These are phyloP conservation scores for Orthonyx spaldingii DNA, from an alignment of 2,113 vertebrate genomes.

Conservation along the genomic window DNA sequence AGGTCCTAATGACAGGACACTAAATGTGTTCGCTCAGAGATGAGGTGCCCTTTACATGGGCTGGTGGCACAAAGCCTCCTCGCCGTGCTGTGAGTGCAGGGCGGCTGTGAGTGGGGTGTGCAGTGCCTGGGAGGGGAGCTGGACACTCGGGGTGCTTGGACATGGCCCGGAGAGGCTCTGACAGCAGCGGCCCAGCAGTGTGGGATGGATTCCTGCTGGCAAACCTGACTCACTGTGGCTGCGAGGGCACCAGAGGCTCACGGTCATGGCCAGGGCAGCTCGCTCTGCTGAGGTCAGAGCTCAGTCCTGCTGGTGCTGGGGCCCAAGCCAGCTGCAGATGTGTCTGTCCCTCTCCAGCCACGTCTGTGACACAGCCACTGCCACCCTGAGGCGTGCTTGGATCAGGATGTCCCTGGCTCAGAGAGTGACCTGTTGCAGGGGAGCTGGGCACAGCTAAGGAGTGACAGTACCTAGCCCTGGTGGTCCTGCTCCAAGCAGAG, in stretches of 20 bases:
- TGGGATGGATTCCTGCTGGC: not conserved
- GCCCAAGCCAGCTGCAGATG: not conserved
- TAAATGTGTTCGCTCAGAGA: not conserved
- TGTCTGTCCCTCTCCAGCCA: not conserved
- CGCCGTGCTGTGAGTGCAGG: not conserved
- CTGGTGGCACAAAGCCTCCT: not conserved
- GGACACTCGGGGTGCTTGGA: rapidly evolving
- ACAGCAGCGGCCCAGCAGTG: not conserved
- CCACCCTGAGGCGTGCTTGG: not conserved
- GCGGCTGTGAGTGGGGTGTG: rapidly evolving
- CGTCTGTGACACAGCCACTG: rapidly evolving
- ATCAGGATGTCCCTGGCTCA: not conserved
- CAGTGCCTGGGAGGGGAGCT: rapidly evolving
- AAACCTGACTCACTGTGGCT: rapidly evolving
- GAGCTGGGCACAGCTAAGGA: not conserved
- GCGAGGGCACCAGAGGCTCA: no score
- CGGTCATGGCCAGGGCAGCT: rapidly evolving
- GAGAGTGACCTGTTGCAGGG: not conserved
- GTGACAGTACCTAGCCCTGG: not conserved
- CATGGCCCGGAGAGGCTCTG: rapidly evolving
- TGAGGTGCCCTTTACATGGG: rapidly evolving
- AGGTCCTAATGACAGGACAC: not conserved
- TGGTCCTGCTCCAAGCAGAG: not conserved
- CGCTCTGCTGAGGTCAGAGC: not conserved
- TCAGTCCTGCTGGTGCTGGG: not conserved